phyloP scores from a whole-genome alignment of 2,888 invertebrate genomes.

The Lycophotia porphyrea region DNA sequence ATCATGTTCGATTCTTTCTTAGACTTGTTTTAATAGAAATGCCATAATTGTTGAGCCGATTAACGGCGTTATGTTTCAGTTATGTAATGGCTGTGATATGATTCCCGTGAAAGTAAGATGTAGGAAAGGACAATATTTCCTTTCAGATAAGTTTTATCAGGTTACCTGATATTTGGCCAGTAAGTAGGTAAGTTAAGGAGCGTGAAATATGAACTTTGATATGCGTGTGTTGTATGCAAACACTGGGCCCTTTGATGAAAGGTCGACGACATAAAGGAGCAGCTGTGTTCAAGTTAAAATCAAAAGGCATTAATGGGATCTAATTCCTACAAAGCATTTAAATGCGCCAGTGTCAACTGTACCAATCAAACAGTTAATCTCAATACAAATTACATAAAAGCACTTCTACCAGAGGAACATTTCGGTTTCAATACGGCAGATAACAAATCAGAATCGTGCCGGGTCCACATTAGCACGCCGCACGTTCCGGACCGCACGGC shows the following conservation, averaged over 20 bases:
- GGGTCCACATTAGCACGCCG: conserved; percentile 85
- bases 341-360: conserved; percentile 18
- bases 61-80: conserved; percentile 9
- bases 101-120: conserved; percentile 20
- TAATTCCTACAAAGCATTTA: conserved; percentile 7
- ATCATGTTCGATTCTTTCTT: not conserved
- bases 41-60: not conserved
- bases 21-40: not conserved
- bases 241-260: not conserved
- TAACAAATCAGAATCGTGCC: conserved; percentile 88
- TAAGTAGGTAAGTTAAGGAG: too few relatives aligned
- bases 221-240: conserved; percentile 5
- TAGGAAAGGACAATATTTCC: conserved; percentile 16
- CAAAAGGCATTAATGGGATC: not conserved
- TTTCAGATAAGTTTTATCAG: conserved; percentile 14
- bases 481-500: conserved; percentile 83
- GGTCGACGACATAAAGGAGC: not conserved
- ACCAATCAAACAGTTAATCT: conserved; percentile 51
- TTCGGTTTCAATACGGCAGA: conserved; percentile 71
- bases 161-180: not conserved
- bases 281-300: not conserved
- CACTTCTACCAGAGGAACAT: conserved; percentile 56
- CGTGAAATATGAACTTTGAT: too few relatives aligned
- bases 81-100: conserved; percentile 11
- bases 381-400: conserved; percentile 58